A percentile compares a stretch with the other conserved stretches of the same genome.
Evolutionary conservation across 2,888 invertebrate species (phyloP).

Genomic region (Aleiodes alternator): DNA sequence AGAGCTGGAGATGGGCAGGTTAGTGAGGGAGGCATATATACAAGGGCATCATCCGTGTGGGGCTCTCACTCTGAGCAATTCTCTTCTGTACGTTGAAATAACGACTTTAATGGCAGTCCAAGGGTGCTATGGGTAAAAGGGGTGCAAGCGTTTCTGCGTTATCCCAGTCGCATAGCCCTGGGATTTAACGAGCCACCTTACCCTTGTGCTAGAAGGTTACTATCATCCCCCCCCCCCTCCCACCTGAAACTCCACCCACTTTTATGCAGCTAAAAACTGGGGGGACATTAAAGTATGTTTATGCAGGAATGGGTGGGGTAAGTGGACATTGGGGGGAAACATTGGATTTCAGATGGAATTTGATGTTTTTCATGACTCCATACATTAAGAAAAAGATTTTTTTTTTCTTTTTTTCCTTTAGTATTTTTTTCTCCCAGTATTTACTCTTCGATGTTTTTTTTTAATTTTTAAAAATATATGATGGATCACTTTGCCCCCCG

Average conservation of each 20-base stretch:
- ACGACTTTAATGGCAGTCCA: conserved; percentile 39
- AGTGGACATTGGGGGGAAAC: no score
- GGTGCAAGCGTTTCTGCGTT: conserved; percentile 33
- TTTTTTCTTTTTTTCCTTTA: no score
- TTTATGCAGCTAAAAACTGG: conserved; percentile 12
- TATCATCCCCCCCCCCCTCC: conserved; percentile 1
- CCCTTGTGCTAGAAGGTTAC: conserved; percentile 15
- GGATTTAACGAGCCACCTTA: conserved; percentile 32
- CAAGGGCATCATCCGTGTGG: conserved; percentile 52
- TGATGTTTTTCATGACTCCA: no score
- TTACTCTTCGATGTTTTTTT: no score
- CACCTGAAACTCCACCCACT: not conserved
- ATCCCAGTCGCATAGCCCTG: conserved; percentile 25
- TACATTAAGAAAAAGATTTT: no score
- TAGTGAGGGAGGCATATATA: conserved; percentile 61
- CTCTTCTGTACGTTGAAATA: conserved; percentile 39
- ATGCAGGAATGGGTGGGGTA: no score
- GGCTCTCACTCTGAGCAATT: conserved; percentile 41
- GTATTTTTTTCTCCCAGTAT: no score
- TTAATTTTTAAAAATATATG: no score
- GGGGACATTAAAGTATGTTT: no score
- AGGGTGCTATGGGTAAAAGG: conserved; percentile 25
- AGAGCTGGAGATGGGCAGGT: conserved; percentile 40
- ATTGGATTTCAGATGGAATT: no score
- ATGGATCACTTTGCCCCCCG: no score